Percentiles rank a stretch among this genome's conserved stretches.
These are phyloP conservation scores for Falco rusticolus DNA, from an alignment of 2,797 vertebrate species.

Conservation along the genomic window DNA sequence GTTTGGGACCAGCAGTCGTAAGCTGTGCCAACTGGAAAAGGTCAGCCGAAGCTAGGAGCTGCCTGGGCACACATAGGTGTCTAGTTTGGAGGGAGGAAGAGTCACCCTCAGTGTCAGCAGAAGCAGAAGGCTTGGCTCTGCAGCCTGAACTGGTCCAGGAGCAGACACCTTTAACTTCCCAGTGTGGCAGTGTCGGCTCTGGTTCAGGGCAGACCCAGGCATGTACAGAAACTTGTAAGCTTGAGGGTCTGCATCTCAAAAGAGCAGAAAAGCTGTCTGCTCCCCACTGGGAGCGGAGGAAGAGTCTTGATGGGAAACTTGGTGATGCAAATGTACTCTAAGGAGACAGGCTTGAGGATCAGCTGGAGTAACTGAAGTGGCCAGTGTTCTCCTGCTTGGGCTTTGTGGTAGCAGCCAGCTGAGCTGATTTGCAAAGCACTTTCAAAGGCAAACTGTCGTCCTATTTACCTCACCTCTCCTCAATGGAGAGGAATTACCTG, in stretches of 20 bases:
- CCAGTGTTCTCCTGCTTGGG: neutral
- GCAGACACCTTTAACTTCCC: neutral
- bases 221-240: neutral
- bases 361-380: neutral
- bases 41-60: slow-evolving; percentile 10
- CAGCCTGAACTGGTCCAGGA: neutral
- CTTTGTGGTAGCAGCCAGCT: neutral
- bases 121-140: neutral
- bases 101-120: neutral
- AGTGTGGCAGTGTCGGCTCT: fast-evolving
- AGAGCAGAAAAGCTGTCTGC: neutral
- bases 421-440: neutral
- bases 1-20: slow-evolving; percentile 4
- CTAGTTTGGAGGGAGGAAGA: neutral
- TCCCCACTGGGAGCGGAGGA: neutral
- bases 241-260: fast-evolving
- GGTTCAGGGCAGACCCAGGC: neutral
- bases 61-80: neutral
- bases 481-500: slow-evolving; percentile 12
- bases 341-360: neutral
- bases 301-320: neutral
- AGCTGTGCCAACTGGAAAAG: slow-evolving; percentile 50
- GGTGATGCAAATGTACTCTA: neutral
- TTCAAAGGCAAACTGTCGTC: neutral
- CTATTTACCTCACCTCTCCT: neutral